Percentiles rank a stretch among this genome's conserved stretches.
Conservation (phyloP, 2,113 vertebrate genomes). For the Fregetta grallaria region DNA sequence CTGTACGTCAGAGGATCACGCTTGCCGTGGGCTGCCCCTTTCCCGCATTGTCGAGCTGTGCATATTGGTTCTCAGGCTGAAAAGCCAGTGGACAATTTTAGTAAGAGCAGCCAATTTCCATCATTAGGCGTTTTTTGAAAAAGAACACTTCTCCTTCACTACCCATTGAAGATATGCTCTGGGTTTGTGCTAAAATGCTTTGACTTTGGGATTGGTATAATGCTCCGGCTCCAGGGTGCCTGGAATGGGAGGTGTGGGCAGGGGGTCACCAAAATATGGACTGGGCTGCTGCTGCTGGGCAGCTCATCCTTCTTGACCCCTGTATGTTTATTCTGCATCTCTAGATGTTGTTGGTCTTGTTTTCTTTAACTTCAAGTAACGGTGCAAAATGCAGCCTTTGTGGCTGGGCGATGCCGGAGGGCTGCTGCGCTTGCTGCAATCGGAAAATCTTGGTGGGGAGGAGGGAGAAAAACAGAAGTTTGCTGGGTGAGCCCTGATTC, state of each 20-base stretch:
- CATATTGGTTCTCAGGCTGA: background rate
- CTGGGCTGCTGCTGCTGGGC: background rate
- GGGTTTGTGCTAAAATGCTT: background rate
- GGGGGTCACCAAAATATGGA: background rate
- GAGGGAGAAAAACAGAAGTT: background rate
- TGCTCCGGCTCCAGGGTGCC: background rate
- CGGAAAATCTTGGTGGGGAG: background rate
- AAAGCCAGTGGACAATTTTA: background rate
- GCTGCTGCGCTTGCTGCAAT: background rate
- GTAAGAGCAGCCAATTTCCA: background rate
- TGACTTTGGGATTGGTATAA: background rate
- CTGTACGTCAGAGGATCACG: fast-evolving
- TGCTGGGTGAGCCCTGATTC: background rate
- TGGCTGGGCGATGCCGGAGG: fast-evolving
- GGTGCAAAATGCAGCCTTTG: background rate
- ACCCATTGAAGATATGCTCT: fast-evolving
- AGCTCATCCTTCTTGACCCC: background rate
- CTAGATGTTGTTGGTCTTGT: background rate
- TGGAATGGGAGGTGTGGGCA: background rate
- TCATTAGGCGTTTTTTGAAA: background rate
- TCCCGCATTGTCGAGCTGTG: fast-evolving
- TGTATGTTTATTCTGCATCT: background rate
- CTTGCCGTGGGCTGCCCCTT: background rate
- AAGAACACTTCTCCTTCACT: fast-evolving
- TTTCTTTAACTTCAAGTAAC: background rate